Evolutionary conservation across 2,797 vertebrate species (phyloP).

Genomic region (Eidolon dupreanum): DNA sequence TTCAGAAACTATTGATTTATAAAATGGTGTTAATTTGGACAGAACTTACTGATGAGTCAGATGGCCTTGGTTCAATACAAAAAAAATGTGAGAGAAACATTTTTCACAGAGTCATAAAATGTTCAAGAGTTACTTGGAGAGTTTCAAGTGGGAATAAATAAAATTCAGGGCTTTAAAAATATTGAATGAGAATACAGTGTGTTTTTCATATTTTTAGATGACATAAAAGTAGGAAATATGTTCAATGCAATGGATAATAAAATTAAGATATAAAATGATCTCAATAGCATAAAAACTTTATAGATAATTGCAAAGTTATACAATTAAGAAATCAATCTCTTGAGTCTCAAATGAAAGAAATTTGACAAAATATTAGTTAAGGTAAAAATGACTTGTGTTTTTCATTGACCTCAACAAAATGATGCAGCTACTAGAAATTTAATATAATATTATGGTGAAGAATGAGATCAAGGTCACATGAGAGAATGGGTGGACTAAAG

Average conservation of each 20-base stretch:
- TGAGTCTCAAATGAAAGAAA: neutral
- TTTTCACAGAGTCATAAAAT: neutral
- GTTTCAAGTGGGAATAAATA: neutral
- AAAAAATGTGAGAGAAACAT: neutral
- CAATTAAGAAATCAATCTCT: neutral
- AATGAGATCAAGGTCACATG: neutral
- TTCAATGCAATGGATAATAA: neutral
- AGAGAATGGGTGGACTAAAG: neutral
- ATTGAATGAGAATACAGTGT: neutral
- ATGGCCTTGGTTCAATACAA: neutral
- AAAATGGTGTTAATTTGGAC: neutral
- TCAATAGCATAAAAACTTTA: neutral
- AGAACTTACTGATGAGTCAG: neutral
- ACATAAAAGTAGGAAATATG: neutral
- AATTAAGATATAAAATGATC: neutral
- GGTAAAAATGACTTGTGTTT: slow-evolving; percentile 5
- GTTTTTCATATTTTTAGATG: slow-evolving; percentile 13
- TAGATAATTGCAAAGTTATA: neutral
- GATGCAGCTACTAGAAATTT: neutral
- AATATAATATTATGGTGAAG: neutral
- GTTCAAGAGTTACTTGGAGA: neutral
- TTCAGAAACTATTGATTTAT: neutral
- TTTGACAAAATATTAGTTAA: neutral
- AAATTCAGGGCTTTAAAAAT: slow-evolving; percentile 4
- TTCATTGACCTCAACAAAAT: neutral